A percentile compares a stretch with the other conserved stretches of the same genome.
These are phyloP conservation scores for Paratrypauchen microcephalus DNA, from an alignment of 2,797 vertebrate genomes.

Conservation along the genomic window DNA sequence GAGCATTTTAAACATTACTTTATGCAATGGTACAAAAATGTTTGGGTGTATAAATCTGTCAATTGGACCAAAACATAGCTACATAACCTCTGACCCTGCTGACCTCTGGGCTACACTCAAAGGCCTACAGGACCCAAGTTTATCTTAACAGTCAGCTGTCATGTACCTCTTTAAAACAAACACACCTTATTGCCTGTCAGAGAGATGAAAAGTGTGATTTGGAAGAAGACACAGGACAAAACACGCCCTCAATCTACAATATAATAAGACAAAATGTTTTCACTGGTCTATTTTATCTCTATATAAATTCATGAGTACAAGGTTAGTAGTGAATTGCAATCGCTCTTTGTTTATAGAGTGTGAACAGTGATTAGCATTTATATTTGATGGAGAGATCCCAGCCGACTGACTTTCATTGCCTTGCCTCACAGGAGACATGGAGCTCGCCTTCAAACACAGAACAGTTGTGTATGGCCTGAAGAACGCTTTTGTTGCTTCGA, in stretches of 20 bases:
- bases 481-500: conserved; percentile 65
- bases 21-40: conserved; percentile 8
- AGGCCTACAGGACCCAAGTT: conserved; percentile 51
- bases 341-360: conserved; percentile 71
- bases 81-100: conserved; percentile 54
- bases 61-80: conserved; percentile 32
- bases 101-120: conserved; percentile 41
- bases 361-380: conserved; percentile 78
- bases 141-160: conserved; percentile 66
- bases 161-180: conserved; percentile 54
- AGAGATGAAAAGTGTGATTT: conserved; percentile 11
- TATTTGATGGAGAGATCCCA: conserved; percentile 71
- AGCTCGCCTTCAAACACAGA: conserved; percentile 67
- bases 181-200: conserved; percentile 47
- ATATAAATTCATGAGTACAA: conserved; percentile 76
- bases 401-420: conserved; percentile 59
- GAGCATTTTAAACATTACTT: conserved; percentile 19
- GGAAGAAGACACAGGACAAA: conserved; percentile 13
- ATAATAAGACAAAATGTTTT: conserved; percentile 43
- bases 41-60: conserved; percentile 26
- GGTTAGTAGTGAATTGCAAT: conserved; percentile 67
- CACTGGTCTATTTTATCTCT: conserved; percentile 37
- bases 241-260: conserved; percentile 18
- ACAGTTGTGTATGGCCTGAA: conserved; percentile 74
- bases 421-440: conserved; percentile 65